These are phyloP conservation scores for Dufourea novaeangliae DNA, from an alignment of 1,140 invertebrate genomes.

Conservation along the genomic window DNA sequence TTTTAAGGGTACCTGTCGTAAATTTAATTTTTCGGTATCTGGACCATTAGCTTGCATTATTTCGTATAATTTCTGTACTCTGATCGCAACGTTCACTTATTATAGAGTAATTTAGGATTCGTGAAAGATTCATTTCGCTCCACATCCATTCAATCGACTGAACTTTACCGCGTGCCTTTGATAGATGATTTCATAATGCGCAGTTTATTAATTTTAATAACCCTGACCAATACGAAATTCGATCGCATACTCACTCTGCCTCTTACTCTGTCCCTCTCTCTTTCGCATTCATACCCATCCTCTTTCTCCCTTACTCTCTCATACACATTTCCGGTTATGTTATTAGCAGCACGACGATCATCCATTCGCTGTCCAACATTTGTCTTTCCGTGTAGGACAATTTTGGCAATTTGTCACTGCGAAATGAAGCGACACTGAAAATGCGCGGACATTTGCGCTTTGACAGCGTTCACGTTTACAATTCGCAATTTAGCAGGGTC, in stretches of 20 bases:
- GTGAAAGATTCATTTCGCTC: slow-evolving; percentile 35
- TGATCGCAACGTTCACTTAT: slow-evolving; percentile 33
- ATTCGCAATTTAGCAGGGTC: neutral
- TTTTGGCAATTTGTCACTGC: slow-evolving; percentile 29
- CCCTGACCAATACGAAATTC: neutral
- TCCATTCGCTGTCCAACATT: neutral
- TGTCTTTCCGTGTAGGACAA: slow-evolving; percentile 16
- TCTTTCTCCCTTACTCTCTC: too few relatives aligned
- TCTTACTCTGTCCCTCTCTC: neutral
- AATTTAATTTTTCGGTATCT: too few relatives aligned
- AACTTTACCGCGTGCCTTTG: too few relatives aligned
- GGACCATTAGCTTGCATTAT: too few relatives aligned
- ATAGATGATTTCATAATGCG: neutral
- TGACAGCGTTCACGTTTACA: neutral
- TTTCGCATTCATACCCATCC: neutral
- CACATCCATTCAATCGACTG: too few relatives aligned
- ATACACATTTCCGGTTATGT: slow-evolving; percentile 13
- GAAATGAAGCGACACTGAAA: slow-evolving; percentile 1
- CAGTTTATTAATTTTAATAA: slow-evolving; percentile 23
- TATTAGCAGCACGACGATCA: slow-evolving; percentile 1
- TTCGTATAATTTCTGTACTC: too few relatives aligned
- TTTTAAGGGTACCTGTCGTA: too few relatives aligned
- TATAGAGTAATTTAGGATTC: slow-evolving; percentile 40
- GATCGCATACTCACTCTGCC: neutral
- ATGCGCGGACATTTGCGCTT: neutral